Base-by-base conservation (phyloP, 37 sponge, comb jelly and placozoan species). In the Crambe crambe region DNA sequence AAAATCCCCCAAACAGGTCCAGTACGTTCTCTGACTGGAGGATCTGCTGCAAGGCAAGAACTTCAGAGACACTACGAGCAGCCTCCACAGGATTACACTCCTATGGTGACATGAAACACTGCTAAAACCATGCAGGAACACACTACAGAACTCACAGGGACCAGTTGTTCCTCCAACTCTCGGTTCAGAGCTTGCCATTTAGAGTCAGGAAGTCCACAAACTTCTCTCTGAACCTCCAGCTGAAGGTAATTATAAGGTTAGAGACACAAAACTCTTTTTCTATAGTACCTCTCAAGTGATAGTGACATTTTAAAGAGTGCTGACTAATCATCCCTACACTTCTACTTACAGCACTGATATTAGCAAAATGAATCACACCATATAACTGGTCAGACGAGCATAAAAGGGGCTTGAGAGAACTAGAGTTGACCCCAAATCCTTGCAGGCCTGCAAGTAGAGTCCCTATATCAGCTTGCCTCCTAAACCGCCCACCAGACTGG, bases 141-240 rank as follows among this genome's bases (percentile, higher is more conserved):
- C n/a, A n/a, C n/a, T n/a, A n/a, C n/a, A n/a, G n/a, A 12, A 60
- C 66, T 65, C 31, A 65, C 66, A 8, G 3, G 35, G 15, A 30
- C 34, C 2, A 30, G 12, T 30, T 65, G 66, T 65, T 65, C 2
- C 35, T 65, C 32, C 35, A 65, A 34, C 35, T 65, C 66, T 32
- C 30, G 66, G 30, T 34, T 65, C 5, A 65, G 35, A 30, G 31
- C 31, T 26, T 8, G 10, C 66, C 66, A 65, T 30, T 65, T 30
- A 3, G 66, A 2, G 35, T 29, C 66, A 6, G 66, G 30, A 2
- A 65, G 66, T 2, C 30, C 2, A 65, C 66, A 65, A 2, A 65
- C 3, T 18, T 65, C 66, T 31, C 35, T 30, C 66, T 65, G 44
- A n/a, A 70, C 71, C 3, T 70, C 71, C n/a, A 2, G 10, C 71